Evolutionary conservation across 2,113 vertebrate genomes (phyloP), one percentile per base, ranked within the genome.

Genomic region (Psittacara wagleri): DNA sequence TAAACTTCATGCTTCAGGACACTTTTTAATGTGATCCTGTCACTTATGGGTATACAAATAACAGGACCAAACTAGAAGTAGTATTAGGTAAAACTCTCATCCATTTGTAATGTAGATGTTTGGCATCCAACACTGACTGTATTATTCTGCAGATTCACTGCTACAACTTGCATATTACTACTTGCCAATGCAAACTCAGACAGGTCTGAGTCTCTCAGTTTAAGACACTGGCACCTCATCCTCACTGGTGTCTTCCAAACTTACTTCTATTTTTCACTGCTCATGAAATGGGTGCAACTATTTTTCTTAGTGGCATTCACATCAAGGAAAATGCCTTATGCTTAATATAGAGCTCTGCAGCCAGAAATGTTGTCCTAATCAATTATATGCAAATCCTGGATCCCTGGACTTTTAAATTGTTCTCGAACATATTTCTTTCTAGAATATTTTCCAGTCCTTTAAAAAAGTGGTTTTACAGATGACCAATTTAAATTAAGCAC

Each of bases 21-120:
- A 31, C 2, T 64, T 41, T 78, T 70, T 69, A 16, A 59, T 33
- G 15, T 44, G 46, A 69, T 18, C 5, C 11, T 44, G 9, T 66
- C 3, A 1, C 10, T 78, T 83, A 37, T 1, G 1, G 41, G 4
- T 19, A 28, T 39, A 12, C 12, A 68, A 37, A 77, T 9, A 59
- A 6, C 11, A 73, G 31, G 20, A 69, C 10, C 5, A 44, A 20
- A 44, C 9, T 28, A 49, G 25, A 74, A 39, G 23, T 5, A 54
- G 6, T 20, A 17, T 33, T 41, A 41, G 27, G 35, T 70, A 69
- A 78, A 88, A 44, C 5, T 54, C 29, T 14, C 11, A 59, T 17
- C 13, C 23, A 33, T 43, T 70, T n/a, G 11, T 15, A 77, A 3
- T 5, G 3, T 48, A 9, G 17, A 37, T 2, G 0, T 69, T 64